phyloP scores from a whole-genome alignment of 2,888 invertebrate genomes.

The Lepidocyrtoides sp. region DNA sequence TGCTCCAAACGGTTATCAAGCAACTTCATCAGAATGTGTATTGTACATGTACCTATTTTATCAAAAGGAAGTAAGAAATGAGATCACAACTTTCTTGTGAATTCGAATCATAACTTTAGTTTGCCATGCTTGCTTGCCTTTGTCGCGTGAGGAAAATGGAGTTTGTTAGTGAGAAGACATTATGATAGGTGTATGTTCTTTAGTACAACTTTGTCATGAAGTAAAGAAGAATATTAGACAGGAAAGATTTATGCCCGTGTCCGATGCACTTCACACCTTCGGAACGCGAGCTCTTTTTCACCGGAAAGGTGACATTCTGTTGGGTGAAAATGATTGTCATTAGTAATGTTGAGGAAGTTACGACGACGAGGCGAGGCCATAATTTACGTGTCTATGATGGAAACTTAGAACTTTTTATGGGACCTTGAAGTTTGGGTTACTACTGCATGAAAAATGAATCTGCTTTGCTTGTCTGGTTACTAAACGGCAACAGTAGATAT shows the following conservation, averaged over 20 bases:
- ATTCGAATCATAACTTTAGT: slow-evolving; percentile 56
- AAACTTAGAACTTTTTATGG: neutral
- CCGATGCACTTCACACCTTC: slow-evolving; percentile 70
- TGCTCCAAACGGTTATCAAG: slow-evolving; percentile 42
- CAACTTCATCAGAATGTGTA: slow-evolving; percentile 28
- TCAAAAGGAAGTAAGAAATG: slow-evolving; percentile 52
- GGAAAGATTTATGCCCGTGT: slow-evolving; percentile 63
- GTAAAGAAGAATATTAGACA: slow-evolving; percentile 23
- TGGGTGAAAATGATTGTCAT: slow-evolving; percentile 71
- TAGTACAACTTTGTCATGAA: slow-evolving; percentile 9
- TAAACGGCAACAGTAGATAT: too few relatives aligned
- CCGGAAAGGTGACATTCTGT: slow-evolving; percentile 72
- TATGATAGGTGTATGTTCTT: neutral
- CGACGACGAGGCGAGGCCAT: neutral
- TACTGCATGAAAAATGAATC: neutral
- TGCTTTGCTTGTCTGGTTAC: slow-evolving; percentile 87
- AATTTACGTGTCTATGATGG: neutral
- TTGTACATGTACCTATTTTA: neutral
- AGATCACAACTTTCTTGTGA: slow-evolving; percentile 53
- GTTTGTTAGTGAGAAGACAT: neutral
- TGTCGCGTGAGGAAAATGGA: neutral
- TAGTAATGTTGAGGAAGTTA: slow-evolving; percentile 58
- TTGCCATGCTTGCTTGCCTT: slow-evolving; percentile 17
- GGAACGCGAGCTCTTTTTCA: slow-evolving; percentile 63
- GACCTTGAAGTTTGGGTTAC: neutral